These are phyloP conservation scores for Ursus arctos DNA, from an alignment of 2,113 vertebrate genomes.

Conservation along the genomic window DNA sequence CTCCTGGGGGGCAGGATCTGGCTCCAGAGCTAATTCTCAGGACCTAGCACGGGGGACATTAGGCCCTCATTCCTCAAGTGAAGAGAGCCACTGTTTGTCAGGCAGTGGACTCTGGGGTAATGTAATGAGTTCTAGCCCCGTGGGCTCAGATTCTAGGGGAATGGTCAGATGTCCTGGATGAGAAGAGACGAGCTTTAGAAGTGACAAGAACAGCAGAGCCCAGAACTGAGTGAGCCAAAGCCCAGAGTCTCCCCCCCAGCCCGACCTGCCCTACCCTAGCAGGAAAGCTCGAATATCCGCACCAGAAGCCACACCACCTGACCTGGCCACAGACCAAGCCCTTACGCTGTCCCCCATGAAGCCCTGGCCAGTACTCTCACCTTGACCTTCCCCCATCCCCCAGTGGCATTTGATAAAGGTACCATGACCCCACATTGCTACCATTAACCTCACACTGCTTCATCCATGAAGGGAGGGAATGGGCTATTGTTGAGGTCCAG, in stretches of 20 bases:
- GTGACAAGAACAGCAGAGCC: neutral
- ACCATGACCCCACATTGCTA: neutral
- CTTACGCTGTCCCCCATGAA: neutral
- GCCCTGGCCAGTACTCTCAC: neutral
- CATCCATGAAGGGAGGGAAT: neutral
- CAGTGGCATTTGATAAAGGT: neutral
- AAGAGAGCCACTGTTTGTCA: constrained; percentile 16
- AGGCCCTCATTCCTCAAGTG: constrained; percentile 1
- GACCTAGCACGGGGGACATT: neutral
- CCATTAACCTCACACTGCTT: neutral
- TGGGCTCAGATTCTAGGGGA: neutral
- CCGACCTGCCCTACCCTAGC: neutral
- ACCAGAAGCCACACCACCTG: neutral
- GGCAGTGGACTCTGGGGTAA: neutral
- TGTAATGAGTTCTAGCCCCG: neutral
- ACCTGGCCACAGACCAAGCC: neutral
- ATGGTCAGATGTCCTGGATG: neutral
- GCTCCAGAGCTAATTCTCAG: neutral
- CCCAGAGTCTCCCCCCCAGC: neutral
- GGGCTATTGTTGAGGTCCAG: neutral
- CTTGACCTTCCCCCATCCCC: neutral
- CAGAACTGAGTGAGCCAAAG: neutral
- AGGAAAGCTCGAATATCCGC: neutral
- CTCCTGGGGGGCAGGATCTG: neutral
- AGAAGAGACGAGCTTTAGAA: neutral